Base-by-base conservation (phyloP, 2,113 vertebrate species). In the Hemiscyllium ocellatum region DNA sequence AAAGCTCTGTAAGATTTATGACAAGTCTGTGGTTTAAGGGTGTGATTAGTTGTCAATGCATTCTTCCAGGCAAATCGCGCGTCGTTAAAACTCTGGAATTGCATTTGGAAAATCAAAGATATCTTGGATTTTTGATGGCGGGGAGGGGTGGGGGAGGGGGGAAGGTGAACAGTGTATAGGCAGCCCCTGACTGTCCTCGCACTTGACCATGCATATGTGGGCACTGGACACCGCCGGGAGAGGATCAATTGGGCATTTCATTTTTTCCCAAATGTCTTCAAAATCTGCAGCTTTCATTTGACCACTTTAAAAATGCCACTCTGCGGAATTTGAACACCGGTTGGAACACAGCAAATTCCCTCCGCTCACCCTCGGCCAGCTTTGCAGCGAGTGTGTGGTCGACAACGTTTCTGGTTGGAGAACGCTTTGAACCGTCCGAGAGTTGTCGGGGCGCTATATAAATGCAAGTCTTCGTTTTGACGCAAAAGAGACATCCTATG, bases 11-110 rank as follows among this genome's bases (percentile, higher is more conserved):
- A 61, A 66, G 89, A 42, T 37, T 66, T 65, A 20, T 91, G 29
- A 91, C 89, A 91, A 68, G 89, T 19, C 61, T 93, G 89, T n/a
- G 56, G 68, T 93, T 93, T 66, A 66, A 91, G 17, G n/a, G 22
- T 68, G 17, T n/a, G 29, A n/a, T 65, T 19, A 66, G 20, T 93
- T 61, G n/a, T 15, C 89, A 93, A 37, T 93, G 61, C 15, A 37
- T 93, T 37, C 89, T 2, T 37, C n/a, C 61, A 93, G 89, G 33
- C 37, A 68, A 66, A 66, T 22, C 33, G 15, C 1, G 22, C n/a
- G 87, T 19, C 29, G n/a, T 17, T 90, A 3, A 19, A 61, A 33
- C 29, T 6, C 15, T 20, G 61, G 1, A 0, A 66, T 19, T 37
- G 61, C 22, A 37, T 47, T 47, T 42, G 80, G 37, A 47, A 42